phyloP scores from a whole-genome alignment of 1,140 invertebrate species.

The Neodiprion lecontei region DNA sequence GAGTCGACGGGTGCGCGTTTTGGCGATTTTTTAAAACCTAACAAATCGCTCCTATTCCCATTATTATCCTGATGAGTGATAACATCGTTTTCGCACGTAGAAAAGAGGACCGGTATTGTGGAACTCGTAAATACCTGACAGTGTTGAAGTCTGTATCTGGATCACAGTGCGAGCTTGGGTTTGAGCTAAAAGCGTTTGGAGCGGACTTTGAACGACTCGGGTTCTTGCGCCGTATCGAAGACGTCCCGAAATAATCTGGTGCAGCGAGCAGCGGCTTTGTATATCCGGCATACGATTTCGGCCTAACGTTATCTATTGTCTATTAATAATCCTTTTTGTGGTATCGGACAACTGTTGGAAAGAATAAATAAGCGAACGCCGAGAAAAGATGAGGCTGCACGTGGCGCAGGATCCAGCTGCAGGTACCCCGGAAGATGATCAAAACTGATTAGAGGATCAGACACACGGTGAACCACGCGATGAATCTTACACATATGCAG shows the following conservation, averaged over 20 bases:
- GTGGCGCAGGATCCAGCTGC: not conserved
- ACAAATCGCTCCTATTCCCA: not conserved
- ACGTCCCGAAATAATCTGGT: not conserved
- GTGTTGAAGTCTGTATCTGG: not conserved
- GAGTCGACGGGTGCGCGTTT: not conserved
- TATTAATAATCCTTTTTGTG: not conserved
- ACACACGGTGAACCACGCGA: no score
- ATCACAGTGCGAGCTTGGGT: not conserved
- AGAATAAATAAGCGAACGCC: not conserved
- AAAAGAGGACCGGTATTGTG: no score
- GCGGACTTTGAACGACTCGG: not conserved
- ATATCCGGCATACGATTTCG: not conserved
- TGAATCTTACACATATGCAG: no score
- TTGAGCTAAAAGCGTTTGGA: conserved; percentile 1
- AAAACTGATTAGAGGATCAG: not conserved
- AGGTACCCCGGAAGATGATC: not conserved
- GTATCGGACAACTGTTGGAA: not conserved
- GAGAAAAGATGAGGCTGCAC: not conserved
- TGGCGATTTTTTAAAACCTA: not conserved
- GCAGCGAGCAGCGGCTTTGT: not conserved
- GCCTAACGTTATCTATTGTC: not conserved
- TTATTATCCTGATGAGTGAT: not conserved
- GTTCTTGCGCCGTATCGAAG: not conserved
- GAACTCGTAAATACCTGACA: no score
- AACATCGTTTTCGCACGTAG: no score